These are phyloP conservation scores for Vireo altiloquus DNA, from an alignment of 2,113 vertebrate genomes.

Conservation along the genomic window DNA sequence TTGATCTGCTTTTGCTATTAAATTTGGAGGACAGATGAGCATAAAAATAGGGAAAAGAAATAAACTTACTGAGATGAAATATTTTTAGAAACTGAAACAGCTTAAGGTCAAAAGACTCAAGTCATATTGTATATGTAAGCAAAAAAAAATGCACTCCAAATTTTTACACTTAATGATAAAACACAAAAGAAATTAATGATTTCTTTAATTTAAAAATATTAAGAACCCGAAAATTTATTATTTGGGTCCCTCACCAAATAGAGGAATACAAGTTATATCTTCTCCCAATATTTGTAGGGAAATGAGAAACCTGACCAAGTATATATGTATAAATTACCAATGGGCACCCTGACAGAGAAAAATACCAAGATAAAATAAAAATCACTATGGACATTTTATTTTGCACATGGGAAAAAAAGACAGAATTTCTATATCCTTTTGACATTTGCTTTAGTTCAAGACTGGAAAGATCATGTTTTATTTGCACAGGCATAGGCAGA, in stretches of 20 bases:
- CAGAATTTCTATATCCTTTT: neutral
- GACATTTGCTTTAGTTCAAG: neutral
- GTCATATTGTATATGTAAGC: neutral
- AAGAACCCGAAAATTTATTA: neutral
- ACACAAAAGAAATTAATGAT: neutral
- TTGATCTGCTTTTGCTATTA: slow-evolving; percentile 12
- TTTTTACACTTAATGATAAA: neutral
- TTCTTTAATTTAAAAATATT: neutral
- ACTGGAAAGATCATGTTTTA: neutral
- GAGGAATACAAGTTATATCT: neutral
- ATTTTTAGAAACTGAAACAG: slow-evolving; percentile 11
- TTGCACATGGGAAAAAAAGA: rapidly evolving
- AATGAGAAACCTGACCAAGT: neutral
- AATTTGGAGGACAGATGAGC: neutral
- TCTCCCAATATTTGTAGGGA: neutral
- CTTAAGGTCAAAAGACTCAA: slow-evolving; percentile 3
- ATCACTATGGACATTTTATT: neutral
- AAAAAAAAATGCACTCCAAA: neutral
- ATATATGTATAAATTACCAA: neutral
- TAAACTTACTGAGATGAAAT: neutral
- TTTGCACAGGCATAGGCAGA: neutral
- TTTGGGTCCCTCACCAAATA: neutral
- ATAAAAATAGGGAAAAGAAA: slow-evolving; percentile 22
- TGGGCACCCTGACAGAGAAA: neutral
- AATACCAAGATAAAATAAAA: neutral